A percentile compares a stretch with the other conserved stretches of the same genome.
phyloP scores from a whole-genome alignment of 2,113 vertebrate genomes.

The Romanogobio albipinnatus region DNA sequence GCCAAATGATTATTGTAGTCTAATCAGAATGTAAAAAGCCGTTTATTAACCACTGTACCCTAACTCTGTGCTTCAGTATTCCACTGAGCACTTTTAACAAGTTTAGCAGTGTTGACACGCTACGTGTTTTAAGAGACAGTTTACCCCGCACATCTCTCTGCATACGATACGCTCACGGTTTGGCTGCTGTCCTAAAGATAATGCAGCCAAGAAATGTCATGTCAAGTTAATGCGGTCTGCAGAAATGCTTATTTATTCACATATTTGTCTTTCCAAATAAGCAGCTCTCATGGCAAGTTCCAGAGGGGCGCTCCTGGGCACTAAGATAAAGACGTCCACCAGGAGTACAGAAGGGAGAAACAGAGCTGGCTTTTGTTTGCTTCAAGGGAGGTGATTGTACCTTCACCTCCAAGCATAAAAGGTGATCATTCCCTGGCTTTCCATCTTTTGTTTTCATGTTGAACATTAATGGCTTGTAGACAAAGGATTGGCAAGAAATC shows the following conservation, averaged over 20 bases:
- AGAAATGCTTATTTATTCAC: slow-evolving; percentile 56
- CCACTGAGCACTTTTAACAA: background rate
- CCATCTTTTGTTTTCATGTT: slow-evolving; percentile 56
- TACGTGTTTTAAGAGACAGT: background rate
- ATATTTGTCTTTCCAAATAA: slow-evolving; percentile 55
- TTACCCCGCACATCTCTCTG: slow-evolving; percentile 19
- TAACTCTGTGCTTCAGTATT: background rate
- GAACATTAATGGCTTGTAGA: slow-evolving; percentile 62
- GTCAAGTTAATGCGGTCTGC: slow-evolving; percentile 52
- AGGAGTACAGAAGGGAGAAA: slow-evolving; percentile 36
- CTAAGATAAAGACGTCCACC: slow-evolving; percentile 62
- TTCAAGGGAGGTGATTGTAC: slow-evolving; percentile 41
- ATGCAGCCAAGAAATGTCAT: slow-evolving; percentile 56
- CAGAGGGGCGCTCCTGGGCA: slow-evolving; percentile 58
- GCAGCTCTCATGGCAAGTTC: slow-evolving; percentile 55
- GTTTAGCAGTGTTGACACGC: background rate
- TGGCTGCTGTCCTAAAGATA: slow-evolving; percentile 36
- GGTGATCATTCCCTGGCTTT: slow-evolving; percentile 54
- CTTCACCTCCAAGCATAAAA: slow-evolving; percentile 48
- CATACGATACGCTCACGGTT: slow-evolving; percentile 21
- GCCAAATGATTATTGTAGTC: background rate
- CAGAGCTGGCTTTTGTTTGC: slow-evolving; percentile 27
- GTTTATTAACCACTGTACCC: background rate
- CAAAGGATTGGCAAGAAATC: slow-evolving; percentile 57
- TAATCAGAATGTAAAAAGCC: background rate